Percentiles rank a stretch among this genome's conserved stretches.
Conservation (phyloP, 2,888 invertebrate genomes). For the Gibbula magus region DNA sequence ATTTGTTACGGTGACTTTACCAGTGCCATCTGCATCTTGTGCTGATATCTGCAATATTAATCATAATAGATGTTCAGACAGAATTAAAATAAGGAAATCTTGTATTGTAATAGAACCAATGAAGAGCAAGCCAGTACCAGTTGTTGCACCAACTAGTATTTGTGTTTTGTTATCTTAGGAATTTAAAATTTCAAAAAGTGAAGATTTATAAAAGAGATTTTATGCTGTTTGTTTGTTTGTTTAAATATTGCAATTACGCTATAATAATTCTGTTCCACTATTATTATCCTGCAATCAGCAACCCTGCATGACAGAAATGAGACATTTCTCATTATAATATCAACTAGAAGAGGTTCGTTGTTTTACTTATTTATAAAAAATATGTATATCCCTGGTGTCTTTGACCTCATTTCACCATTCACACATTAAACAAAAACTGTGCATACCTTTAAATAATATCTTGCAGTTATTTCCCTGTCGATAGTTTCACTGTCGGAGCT, state of each 20-base stretch:
- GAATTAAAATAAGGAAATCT: neutral
- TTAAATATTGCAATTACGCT: neutral
- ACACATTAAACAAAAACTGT: too few relatives aligned
- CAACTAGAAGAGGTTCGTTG: too few relatives aligned
- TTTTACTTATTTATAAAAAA: too few relatives aligned
- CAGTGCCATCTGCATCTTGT: constrained; percentile 36
- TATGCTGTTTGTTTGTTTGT: neutral
- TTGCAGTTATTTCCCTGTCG: constrained; percentile 32
- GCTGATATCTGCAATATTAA: constrained; percentile 30
- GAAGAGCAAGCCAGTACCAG: too few relatives aligned
- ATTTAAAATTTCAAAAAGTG: neutral
- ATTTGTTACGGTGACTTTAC: constrained; percentile 19
- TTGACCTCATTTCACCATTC: too few relatives aligned
- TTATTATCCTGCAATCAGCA: too few relatives aligned
- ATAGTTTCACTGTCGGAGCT: constrained; percentile 2
- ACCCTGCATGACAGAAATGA: too few relatives aligned
- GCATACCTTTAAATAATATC: constrained; percentile 32
- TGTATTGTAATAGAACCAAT: too few relatives aligned
- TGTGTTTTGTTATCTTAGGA: neutral
- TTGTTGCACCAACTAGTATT: neutral
- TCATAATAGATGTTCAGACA: neutral
- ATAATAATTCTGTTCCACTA: too few relatives aligned
- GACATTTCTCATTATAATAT: too few relatives aligned
- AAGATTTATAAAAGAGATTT: too few relatives aligned
- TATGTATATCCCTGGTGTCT: too few relatives aligned